Base-by-base conservation (phyloP, 2,113 vertebrate species). In the Verasper variegatus region DNA sequence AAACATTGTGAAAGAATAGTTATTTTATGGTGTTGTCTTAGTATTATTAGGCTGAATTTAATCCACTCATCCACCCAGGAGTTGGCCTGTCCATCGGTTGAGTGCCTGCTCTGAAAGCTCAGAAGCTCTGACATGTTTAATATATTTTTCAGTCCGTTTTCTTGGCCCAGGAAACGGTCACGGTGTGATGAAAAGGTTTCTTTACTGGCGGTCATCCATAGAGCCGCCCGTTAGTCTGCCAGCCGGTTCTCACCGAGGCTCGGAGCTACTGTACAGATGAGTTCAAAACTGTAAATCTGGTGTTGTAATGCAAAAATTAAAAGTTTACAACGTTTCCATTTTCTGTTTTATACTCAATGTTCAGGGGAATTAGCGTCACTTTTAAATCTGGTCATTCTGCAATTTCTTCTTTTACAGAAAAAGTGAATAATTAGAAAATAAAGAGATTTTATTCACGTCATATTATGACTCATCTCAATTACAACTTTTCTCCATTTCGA, bases 171-270 rank as follows among this genome's bases (percentile, higher is more conserved):
- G 82, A 87, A 85, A 76, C 68, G 65, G 81, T 78, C 80, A 85
- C 63, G 69, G 80, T 35, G 47, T 47, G 82, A 82, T 84, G 76
- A 91, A 85, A 84, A 86, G 73, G 55, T 82, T 84, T 83, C 83
- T 81, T 40, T 68, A 20, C 65, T 84, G 86, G 82, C 86, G 74
- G 84, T 71, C 76, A 20, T 83, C 88, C 88, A 79, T 79, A 66
- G 79, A 81, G 71, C 75, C 61, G 74, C 85, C 86, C 66, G 68
- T 88, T 84, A 86, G 82, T 26, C 63, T 35, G 67, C 68, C 58
- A n/a, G 2, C 3, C 13, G 14, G 65, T 81, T 69, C 61, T 60
- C 62, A 45, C 13, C 68, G 74, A 56, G 37, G 49, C 77, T 67
- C 64, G 27, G 71, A 8, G 80, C 82, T 85, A 75, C 89, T 72